phyloP scores from a whole-genome alignment of 2,797 vertebrate genomes.

The Channa striata region DNA sequence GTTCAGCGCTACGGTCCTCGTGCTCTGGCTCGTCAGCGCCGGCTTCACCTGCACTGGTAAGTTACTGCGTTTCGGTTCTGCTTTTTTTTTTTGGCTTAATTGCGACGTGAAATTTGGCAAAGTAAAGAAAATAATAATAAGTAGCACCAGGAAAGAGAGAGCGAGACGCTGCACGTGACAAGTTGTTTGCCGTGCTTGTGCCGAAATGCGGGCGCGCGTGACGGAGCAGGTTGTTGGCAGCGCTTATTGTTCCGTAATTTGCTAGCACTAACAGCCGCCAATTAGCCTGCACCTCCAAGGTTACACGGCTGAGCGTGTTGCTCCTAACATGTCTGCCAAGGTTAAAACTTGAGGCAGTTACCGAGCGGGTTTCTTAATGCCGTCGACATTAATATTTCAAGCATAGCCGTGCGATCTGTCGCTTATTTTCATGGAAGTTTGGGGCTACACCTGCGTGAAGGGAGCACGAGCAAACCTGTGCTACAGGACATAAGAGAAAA shows the following conservation, averaged over 20 bases:
- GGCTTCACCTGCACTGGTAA: slow-evolving; percentile 85
- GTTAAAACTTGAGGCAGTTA: slow-evolving; percentile 55
- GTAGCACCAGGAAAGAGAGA: background rate
- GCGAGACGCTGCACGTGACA: slow-evolving; percentile 17
- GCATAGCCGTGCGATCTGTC: background rate
- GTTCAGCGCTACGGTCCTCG: slow-evolving; percentile 73
- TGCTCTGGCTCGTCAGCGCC: slow-evolving; percentile 73
- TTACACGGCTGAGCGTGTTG: slow-evolving; percentile 30
- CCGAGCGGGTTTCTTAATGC: background rate
- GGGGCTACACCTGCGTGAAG: slow-evolving; percentile 49
- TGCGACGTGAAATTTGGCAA: background rate
- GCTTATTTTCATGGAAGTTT: slow-evolving; percentile 39
- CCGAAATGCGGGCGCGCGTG: slow-evolving; percentile 30
- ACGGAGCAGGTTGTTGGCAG: slow-evolving; percentile 46
- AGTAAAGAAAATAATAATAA: background rate
- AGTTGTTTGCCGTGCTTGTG: slow-evolving; percentile 30
- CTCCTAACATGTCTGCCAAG: slow-evolving; percentile 35
- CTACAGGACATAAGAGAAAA: slow-evolving; percentile 28
- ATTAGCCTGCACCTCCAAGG: slow-evolving; percentile 69
- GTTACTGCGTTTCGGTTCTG: slow-evolving; percentile 47
- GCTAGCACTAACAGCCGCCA: slow-evolving; percentile 45
- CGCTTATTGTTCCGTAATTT: slow-evolving; percentile 53
- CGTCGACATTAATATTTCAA: background rate
- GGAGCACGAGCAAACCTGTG: slow-evolving; percentile 11
- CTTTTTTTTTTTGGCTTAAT: background rate